These are phyloP conservation scores for Heterotilapia buettikoferi DNA, from an alignment of 2,113 vertebrate genomes.

Conservation along the genomic window DNA sequence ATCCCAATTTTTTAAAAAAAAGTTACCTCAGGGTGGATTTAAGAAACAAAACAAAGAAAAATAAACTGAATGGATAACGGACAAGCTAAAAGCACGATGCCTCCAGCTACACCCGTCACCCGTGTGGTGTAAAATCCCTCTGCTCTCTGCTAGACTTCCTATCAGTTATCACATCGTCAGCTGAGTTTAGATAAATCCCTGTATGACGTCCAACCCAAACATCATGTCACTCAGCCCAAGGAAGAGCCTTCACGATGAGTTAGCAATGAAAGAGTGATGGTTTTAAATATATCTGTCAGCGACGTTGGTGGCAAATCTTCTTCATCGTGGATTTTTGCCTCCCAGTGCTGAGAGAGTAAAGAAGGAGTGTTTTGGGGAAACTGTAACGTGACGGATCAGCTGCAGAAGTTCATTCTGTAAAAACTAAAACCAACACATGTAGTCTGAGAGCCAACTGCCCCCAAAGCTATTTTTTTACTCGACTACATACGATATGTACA, in stretches of 20 bases:
- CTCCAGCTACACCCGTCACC: background rate
- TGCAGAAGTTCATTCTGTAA: background rate
- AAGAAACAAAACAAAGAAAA: background rate
- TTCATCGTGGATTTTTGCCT: slow-evolving; percentile 39
- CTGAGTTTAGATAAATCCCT: slow-evolving; percentile 21
- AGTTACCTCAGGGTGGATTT: background rate
- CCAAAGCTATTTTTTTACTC: background rate
- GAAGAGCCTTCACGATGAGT: slow-evolving; percentile 23
- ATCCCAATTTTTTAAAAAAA: background rate
- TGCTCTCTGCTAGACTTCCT: background rate
- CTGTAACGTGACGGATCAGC: background rate
- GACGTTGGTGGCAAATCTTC: slow-evolving; percentile 51
- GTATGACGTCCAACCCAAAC: background rate
- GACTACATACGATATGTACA: background rate
- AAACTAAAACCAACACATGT: background rate
- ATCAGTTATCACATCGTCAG: slow-evolving; percentile 35
- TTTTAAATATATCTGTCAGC: slow-evolving; percentile 55
- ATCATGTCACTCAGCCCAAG: slow-evolving; percentile 2
- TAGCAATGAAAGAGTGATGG: slow-evolving; percentile 28
- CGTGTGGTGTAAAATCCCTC: background rate
- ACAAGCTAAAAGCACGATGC: background rate
- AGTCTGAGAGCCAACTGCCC: background rate
- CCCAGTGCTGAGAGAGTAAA: slow-evolving; percentile 18
- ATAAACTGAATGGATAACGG: background rate
- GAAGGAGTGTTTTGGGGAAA: background rate